Conservation (phyloP, 1,140 invertebrate genomes). For the Piezodorus guildinii region DNA sequence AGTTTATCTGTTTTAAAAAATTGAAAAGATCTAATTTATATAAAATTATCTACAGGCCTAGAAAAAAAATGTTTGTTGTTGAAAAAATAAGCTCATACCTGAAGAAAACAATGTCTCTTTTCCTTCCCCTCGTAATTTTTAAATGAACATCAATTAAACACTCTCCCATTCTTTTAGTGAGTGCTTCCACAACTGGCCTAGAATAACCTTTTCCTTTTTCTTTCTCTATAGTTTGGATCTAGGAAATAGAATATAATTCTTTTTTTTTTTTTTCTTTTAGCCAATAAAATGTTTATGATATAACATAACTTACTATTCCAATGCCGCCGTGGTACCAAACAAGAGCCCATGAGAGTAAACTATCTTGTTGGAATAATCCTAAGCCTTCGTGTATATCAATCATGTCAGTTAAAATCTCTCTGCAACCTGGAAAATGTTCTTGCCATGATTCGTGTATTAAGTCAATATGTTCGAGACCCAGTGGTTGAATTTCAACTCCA, state of each 20-base stretch:
- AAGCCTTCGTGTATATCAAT: neutral
- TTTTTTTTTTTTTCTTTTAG: too few relatives aligned
- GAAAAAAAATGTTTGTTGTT: too few relatives aligned
- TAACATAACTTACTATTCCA: neutral
- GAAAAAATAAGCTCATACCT: neutral
- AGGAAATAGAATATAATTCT: too few relatives aligned
- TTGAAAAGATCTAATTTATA: too few relatives aligned
- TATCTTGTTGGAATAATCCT: neutral
- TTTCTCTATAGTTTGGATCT: neutral
- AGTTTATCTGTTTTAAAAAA: too few relatives aligned
- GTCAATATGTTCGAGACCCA: too few relatives aligned
- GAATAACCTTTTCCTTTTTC: neutral
- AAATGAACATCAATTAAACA: neutral
- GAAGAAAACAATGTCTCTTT: neutral
- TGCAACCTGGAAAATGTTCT: neutral
- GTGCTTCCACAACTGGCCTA: neutral
- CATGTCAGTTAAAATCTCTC: neutral
- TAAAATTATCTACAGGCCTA: too few relatives aligned
- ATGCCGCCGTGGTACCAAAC: neutral
- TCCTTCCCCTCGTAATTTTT: neutral
- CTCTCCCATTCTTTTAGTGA: neutral
- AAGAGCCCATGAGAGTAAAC: neutral
- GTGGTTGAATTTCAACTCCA: too few relatives aligned
- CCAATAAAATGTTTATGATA: too few relatives aligned
- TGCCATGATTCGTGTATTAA: neutral